A percentile compares a stretch with the other conserved stretches of the same genome.
phyloP scores from a whole-genome alignment of 2,113 vertebrate species.

The Osmerus eperlanus region DNA sequence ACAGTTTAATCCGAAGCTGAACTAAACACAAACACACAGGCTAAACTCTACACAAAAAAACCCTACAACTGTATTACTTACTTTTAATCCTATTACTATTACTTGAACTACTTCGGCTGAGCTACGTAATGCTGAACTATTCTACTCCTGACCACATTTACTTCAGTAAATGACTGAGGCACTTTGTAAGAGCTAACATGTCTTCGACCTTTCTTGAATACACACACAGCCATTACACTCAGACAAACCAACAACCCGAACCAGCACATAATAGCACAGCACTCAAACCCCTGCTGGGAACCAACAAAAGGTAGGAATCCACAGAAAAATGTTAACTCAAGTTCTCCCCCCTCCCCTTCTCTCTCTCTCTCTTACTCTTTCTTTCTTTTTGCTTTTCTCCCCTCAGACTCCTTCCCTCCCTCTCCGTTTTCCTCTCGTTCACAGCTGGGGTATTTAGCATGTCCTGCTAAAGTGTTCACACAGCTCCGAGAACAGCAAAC shows the following conservation, averaged over 20 bases:
- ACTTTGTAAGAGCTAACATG: too few relatives aligned
- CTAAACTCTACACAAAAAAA: too few relatives aligned
- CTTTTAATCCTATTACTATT: too few relatives aligned
- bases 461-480: slow-evolving; percentile 47
- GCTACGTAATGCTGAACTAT: too few relatives aligned
- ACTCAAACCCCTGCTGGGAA: slow-evolving; percentile 39
- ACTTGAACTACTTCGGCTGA: too few relatives aligned
- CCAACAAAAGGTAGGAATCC: slow-evolving; percentile 59
- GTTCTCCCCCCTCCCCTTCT: slow-evolving; percentile 14
- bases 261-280: slow-evolving; percentile 2
- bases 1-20: neutral
- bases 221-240: slow-evolving; percentile 4
- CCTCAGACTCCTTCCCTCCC: slow-evolving; percentile 9
- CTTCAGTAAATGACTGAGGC: too few relatives aligned
- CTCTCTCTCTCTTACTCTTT: too few relatives aligned
- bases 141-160: too few relatives aligned
- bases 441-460: slow-evolving; percentile 49
- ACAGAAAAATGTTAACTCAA: slow-evolving; percentile 48
- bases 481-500: slow-evolving; percentile 32
- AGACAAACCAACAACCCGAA: neutral
- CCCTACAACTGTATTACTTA: too few relatives aligned
- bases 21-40: too few relatives aligned
- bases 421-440: slow-evolving; percentile 19
- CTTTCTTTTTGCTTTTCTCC: slow-evolving; percentile 36
- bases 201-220: neutral